Conservation (phyloP, 2,113 vertebrate genomes). For the Hemiprocne comata region DNA sequence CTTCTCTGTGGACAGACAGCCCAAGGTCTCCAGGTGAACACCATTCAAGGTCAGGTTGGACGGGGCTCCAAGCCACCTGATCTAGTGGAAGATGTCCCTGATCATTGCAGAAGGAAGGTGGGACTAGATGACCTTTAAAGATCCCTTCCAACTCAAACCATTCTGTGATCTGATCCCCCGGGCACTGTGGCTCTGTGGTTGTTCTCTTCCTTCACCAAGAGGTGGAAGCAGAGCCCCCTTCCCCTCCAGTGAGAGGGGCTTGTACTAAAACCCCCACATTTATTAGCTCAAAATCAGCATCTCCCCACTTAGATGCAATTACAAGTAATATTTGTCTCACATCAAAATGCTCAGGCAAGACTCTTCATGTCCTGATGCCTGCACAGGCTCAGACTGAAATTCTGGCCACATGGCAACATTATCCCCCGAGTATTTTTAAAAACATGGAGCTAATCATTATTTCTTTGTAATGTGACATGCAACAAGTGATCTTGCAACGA, state of each 20-base stretch:
- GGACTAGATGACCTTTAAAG: no score
- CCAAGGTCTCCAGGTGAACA: background rate
- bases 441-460: background rate
- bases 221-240: background rate
- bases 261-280: background rate
- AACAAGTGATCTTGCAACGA: background rate
- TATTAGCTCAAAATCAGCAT: background rate
- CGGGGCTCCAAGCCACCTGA: no score
- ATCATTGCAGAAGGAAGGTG: no score
- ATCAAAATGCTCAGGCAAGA: background rate
- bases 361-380: background rate
- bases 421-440: background rate
- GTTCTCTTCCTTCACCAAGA: background rate
- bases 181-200: background rate
- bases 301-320: background rate
- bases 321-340: background rate
- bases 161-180: fast-evolving
- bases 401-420: background rate
- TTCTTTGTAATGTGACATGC: background rate
- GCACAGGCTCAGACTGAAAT: background rate
- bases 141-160: no score
- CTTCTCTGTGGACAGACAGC: fast-evolving
- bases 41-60: no score
- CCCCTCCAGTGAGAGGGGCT: background rate
- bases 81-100: no score